Evolutionary conservation across 2,888 invertebrate species (phyloP), one percentile per base, ranked within the genome.

Genomic region (Furcula furcula): DNA sequence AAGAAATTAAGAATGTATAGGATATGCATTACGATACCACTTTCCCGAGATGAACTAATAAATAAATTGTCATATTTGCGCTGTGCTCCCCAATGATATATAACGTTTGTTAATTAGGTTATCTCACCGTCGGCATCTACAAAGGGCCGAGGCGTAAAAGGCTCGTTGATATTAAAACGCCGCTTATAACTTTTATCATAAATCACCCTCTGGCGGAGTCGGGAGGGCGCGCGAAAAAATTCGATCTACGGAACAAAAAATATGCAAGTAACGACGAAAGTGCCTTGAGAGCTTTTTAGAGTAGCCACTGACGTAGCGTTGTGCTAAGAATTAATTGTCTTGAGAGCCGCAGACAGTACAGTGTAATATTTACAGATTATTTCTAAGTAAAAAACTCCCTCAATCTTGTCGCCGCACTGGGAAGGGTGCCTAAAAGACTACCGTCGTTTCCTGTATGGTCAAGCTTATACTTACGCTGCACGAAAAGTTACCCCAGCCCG

Each of bases 61-160:
- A 79, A 81, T 76, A 75, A 73, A 75, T 66, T 60, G 67, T 72
- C 54, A 64, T 85, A 77, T 83, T 84, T 84, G 76, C 76, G 70
- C 66, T 73, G 69, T 66, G 59, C 66, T 64, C 55, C 46, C 65
- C 76, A 76, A 67, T 82, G 80, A 82, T 76, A 78, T 78, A 85
- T 74, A 80, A 81, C 78, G 73, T 86, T 83, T 78, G 83, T 86
- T 87, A 88, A 88, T 87, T 87, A 86, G 85, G 84, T 88, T 87
- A 88, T 87, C 87, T 81, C 50, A 38, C 44, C 38, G 65, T 72
- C 88, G 88, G 88, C 78, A 87, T 87, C 86, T 73, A 68, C 80
- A 87, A 86, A 87, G 77, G 74, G 65, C 65, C 33, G 25, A 31
- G 45, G 51, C 60, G 76, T 80, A 79, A 83, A 82, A 80, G 74